A percentile compares a stretch with the other conserved stretches of the same genome.
These are phyloP conservation scores for Julus scanicus DNA, from an alignment of 2,888 invertebrate genomes.

Conservation along the genomic window DNA sequence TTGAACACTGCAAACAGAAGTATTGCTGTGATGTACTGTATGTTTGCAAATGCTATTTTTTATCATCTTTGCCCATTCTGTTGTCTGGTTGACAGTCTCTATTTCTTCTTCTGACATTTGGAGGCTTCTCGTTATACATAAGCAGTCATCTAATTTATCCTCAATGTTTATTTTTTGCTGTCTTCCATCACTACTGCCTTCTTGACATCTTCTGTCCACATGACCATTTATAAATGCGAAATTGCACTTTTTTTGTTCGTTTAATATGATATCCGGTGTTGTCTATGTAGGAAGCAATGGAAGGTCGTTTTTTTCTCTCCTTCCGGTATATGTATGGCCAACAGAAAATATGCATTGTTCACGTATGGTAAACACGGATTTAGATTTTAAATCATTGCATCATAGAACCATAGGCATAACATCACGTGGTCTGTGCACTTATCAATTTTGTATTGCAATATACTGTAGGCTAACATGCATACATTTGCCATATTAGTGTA, in stretches of 20 bases:
- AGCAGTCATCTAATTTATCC: slow-evolving; percentile 24
- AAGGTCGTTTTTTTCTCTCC: background rate
- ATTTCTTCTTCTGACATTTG: slow-evolving; percentile 41
- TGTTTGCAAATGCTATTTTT: background rate
- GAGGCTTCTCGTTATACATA: slow-evolving; percentile 24
- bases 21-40: background rate
- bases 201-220: slow-evolving; percentile 23
- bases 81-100: slow-evolving; percentile 17
- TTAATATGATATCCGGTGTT: background rate
- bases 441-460: too few species aligned
- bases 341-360: background rate
- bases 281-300: background rate
- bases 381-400: too few species aligned
- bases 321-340: background rate
- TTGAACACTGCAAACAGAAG: background rate
- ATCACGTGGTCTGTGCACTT: too few species aligned
- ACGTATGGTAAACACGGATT: too few species aligned
- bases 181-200: background rate
- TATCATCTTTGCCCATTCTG: slow-evolving; percentile 16
- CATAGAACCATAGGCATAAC: too few species aligned
- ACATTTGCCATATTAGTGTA: too few species aligned
- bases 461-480: too few species aligned
- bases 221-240: background rate
- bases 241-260: background rate
- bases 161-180: background rate